Evolutionary conservation across 2,888 invertebrate species (phyloP), one percentile per base, ranked within the genome.

Genomic region (Tinea pellionella): DNA sequence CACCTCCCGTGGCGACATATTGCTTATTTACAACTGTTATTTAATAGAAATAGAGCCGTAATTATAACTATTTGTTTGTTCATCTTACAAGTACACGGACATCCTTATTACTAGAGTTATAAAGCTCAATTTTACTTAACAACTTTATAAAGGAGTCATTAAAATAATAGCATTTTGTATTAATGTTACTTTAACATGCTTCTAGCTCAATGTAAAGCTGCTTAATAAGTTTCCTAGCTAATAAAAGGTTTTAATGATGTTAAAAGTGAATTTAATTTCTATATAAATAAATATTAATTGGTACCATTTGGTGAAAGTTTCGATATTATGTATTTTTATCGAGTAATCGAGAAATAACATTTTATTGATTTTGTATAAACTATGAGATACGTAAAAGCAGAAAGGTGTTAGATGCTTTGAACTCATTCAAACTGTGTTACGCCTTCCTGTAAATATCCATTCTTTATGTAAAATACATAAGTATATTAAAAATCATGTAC

Each of bases 161-260:
- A 37, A 9, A 37, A 37, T 37, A 12, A 37, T 37, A 37, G 11
- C 9, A 12, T 37, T 37, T n/a, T 12, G 6, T 37, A 9, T 37
- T 37, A 47, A 47, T 47, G 47, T 47, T 47, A 47, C 47, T 47
- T 47, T 47, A 47, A 47, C 47, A 47, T 47, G 47, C 47, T 15
- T 15, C 47, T n/a, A 47, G 16, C 13, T 41, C 41, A n/a, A 24
- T 24, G 24, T 41, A n/a, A 41, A n/a, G 41, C 41, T 41, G 8
- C 41, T 41, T 41, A 41, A 13, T 41, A n/a, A 41, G 2, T 41
- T 47, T 47, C 13, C 13, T n/a, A 15, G 9, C 9, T 8, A 47
- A 8, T 15, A 41, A 47, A 15, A 47, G 6, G n/a, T 15, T n/a
- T n/a, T 47, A 47, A 47, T 15, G 9, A 15, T 2, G 47, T 47